These are phyloP conservation scores for Vultur gryphus DNA, from an alignment of 2,797 vertebrate species.

Conservation along the genomic window DNA sequence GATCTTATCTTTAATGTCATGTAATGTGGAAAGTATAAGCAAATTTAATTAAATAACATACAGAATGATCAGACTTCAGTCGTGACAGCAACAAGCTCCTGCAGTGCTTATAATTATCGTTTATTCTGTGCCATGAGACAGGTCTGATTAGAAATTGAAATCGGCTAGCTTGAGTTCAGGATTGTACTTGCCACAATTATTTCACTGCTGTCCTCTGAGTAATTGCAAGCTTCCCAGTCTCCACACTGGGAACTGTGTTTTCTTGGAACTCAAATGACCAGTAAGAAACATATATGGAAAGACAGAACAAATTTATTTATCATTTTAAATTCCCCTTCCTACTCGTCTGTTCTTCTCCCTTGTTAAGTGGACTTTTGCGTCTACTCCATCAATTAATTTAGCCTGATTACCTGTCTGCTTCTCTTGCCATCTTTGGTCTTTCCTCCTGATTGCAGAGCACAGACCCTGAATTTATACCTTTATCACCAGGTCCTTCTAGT, in stretches of 20 bases:
- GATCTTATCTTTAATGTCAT: not conserved
- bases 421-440: not conserved
- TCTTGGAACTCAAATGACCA: not conserved
- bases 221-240: not conserved
- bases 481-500: not conserved
- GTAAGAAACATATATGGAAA: not conserved
- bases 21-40: not conserved
- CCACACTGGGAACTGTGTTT: not conserved
- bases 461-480: not conserved
- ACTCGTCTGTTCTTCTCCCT: not conserved
- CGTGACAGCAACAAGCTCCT: not conserved
- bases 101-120: not conserved
- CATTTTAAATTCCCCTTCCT: not conserved
- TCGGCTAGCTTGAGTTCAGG: not conserved
- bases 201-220: not conserved
- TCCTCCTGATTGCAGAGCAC: not conserved
- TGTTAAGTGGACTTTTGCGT: not conserved
- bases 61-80: constrained; percentile 14
- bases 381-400: not conserved
- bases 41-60: not conserved
- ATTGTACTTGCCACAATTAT: not conserved
- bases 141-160: constrained; percentile 8
- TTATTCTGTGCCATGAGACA: not conserved
- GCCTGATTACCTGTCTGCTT: not conserved
- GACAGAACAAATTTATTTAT: not conserved